Base-by-base conservation (phyloP, 2,797 vertebrate species). In the Amphiprion clarkii region DNA sequence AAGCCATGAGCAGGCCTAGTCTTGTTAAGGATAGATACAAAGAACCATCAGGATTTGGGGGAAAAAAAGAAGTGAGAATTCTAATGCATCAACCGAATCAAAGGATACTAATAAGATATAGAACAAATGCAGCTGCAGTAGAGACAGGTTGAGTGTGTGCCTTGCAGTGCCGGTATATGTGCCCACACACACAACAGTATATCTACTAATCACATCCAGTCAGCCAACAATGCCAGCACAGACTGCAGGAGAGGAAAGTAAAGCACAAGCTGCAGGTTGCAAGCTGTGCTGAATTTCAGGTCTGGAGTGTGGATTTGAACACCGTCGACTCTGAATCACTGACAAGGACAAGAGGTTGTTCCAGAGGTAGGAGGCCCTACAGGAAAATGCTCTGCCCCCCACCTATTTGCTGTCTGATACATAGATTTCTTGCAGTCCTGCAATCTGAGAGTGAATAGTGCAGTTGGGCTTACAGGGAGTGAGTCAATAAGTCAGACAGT, bases 281-380 rank as follows among this genome's bases (percentile, higher is more conserved):
- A 78, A 78, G 84, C 86, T 84, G 82, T 84, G 86, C 85, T 68
- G 82, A 83, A 79, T 85, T 78, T 84, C 73, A 74, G 62, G 61
- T 84, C 71, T 58, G 56, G 36, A 77, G 71, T 82, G 78, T 56
- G 76, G 76, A 88, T 88, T 57, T 78, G 69, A 86, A 86, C 85
- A 78, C 74, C 74, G 83, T 78, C 21, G 17, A 74, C 70, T 78
- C 79, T 76, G 83, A 89, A 70, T 87, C 85, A 82, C 53, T 79
- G 84, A 84, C 77, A 82, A 84, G 84, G 81, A 89, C 86, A 77
- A 56, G 69, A 49, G 68, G 68, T 64, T 61, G 68, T 80, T 86
- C 77, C 71, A 74, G 72, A 68, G 62, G 71, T 42, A 71, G 68
- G 67, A 72, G 65, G 76, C 19, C 56, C 71, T 59, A 58, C 67